These are phyloP conservation scores for Acarapis woodi DNA, from an alignment of 1,140 invertebrate species.

Conservation along the genomic window DNA sequence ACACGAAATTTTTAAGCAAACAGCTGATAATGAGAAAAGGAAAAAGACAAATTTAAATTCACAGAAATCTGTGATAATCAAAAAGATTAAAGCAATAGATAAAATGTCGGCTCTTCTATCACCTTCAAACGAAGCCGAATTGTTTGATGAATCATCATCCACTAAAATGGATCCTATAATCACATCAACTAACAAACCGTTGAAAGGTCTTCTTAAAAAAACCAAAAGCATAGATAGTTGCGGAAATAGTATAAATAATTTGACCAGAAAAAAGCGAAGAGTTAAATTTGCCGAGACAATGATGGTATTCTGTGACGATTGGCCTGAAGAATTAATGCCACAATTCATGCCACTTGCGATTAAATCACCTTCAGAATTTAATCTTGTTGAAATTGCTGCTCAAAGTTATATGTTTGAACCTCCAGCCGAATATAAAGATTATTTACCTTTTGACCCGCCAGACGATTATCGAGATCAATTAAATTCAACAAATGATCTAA, in stretches of 20 bases:
- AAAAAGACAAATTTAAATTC: too few relatives aligned
- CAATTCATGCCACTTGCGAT: conserved; percentile 11
- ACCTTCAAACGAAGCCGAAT: too few relatives aligned
- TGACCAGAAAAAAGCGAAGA: conserved; percentile 6
- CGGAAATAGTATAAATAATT: neutral
- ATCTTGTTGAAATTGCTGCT: conserved; percentile 8
- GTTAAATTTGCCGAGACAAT: conserved; percentile 11
- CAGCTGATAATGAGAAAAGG: too few relatives aligned
- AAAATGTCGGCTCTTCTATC: too few relatives aligned
- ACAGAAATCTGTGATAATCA: too few relatives aligned
- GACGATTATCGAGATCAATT: conserved; percentile 11
- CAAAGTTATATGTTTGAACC: conserved; percentile 11
- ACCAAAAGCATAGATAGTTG: neutral
- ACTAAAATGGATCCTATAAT: too few relatives aligned
- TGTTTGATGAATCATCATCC: too few relatives aligned
- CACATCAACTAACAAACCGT: too few relatives aligned
- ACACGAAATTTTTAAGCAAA: too few relatives aligned
- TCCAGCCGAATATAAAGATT: conserved; percentile 11
- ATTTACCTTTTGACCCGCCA: conserved; percentile 10
- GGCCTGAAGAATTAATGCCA: conserved; percentile 10
- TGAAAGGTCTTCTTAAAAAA: conserved; percentile 8
- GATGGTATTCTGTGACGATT: conserved; percentile 11
- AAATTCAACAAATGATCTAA: conserved; percentile 5
- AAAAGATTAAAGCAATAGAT: too few relatives aligned
- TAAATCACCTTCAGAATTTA: conserved; percentile 9